These are phyloP conservation scores for Amazona guildingii DNA, from an alignment of 2,113 vertebrate species.

Conservation along the genomic window DNA sequence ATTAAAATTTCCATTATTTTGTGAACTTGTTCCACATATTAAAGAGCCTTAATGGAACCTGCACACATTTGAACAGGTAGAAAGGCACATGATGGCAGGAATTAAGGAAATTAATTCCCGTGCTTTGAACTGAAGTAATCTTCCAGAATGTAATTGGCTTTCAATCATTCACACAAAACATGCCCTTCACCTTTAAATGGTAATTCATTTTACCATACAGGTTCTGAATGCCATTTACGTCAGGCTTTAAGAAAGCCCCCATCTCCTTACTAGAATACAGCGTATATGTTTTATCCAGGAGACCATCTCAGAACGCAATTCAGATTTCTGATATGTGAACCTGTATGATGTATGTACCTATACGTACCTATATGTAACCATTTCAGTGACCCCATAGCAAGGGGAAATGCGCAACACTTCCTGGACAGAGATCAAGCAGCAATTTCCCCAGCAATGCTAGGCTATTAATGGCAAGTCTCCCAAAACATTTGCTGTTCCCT, in stretches of 20 bases:
- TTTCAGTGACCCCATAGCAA: neutral
- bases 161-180: slow-evolving; percentile 54
- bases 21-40: slow-evolving; percentile 59
- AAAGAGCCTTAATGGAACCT: slow-evolving; percentile 45
- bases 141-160: slow-evolving; percentile 51
- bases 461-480: neutral
- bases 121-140: slow-evolving; percentile 62
- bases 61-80: slow-evolving; percentile 52
- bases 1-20: slow-evolving; percentile 71
- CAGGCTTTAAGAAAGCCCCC: neutral
- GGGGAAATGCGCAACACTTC: neutral
- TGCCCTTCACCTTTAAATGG: slow-evolving; percentile 51
- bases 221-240: neutral
- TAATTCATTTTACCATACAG: slow-evolving; percentile 22
- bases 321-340: neutral
- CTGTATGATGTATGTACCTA: neutral
- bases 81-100: slow-evolving; percentile 45
- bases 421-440: neutral
- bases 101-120: slow-evolving; percentile 65
- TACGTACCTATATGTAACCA: neutral
- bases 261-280: neutral
- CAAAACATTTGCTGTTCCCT: neutral
- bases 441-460: neutral
- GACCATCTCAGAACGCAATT: rapidly evolving
- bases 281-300: neutral